Percentiles rank a stretch among this genome's conserved stretches.
phyloP scores from a whole-genome alignment of 2,888 invertebrate genomes.

The Nyleta sp. region DNA sequence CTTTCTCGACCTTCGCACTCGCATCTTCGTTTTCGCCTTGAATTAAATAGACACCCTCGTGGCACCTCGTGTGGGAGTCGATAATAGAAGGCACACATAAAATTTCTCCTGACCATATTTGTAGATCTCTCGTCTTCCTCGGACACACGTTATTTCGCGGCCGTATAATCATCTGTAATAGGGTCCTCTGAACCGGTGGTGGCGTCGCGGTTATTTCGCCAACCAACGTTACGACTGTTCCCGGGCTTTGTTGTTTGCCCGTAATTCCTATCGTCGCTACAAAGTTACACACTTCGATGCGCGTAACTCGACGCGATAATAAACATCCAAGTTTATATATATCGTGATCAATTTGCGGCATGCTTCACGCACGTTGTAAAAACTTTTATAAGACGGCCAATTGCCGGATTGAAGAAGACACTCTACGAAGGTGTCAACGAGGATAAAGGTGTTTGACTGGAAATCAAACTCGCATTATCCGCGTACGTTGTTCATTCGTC shows the following conservation, averaged over 20 bases:
- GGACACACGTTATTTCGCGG: conserved; percentile 20
- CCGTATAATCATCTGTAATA: conserved; percentile 54
- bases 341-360: conserved; percentile 17
- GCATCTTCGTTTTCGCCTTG: conserved; percentile 52
- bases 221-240: conserved; percentile 25
- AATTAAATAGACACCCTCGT: conserved; percentile 66
- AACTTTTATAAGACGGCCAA: too few relatives aligned
- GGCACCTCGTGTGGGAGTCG: conserved; percentile 78
- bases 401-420: too few relatives aligned
- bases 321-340: conserved; percentile 35
- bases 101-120: conserved; percentile 80
- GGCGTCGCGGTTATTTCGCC: conserved; percentile 6
- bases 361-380: background rate
- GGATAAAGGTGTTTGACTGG: too few relatives aligned
- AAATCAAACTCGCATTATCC: too few relatives aligned
- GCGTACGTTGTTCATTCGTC: too few relatives aligned
- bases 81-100: conserved; percentile 80
- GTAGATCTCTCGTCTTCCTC: conserved; percentile 75
- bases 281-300: conserved; percentile 23
- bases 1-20: conserved; percentile 41
- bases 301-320: conserved; percentile 31
- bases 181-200: conserved; percentile 28
- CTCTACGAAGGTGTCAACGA: too few relatives aligned
- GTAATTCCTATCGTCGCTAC: conserved; percentile 34
- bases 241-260: conserved; percentile 16